Evolutionary conservation across 2,113 vertebrate genomes (phyloP).

Genomic region (Eolophus roseicapilla): DNA sequence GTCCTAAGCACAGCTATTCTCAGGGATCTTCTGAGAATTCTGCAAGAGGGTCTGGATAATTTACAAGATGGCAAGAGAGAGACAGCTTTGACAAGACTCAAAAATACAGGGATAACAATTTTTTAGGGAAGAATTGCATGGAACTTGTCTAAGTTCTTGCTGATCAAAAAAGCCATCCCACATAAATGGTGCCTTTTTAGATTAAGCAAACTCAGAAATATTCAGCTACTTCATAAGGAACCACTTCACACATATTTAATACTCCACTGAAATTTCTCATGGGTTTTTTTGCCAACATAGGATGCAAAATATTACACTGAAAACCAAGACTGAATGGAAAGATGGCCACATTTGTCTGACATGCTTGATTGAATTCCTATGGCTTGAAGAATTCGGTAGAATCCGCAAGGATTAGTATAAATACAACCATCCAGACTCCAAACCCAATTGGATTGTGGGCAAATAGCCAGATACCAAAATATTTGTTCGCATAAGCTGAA

Average conservation of each 20-base stretch:
- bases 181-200: neutral
- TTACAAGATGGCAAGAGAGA: neutral
- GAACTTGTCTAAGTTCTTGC: neutral
- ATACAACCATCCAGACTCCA: neutral
- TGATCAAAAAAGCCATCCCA: neutral
- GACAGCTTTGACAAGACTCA: neutral
- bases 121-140: neutral
- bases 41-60: neutral
- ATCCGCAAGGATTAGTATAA: neutral
- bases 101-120: neutral
- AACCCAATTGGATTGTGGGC: neutral
- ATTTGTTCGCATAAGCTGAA: neutral
- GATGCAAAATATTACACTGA: neutral
- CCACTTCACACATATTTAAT: neutral
- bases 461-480: neutral
- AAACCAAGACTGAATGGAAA: neutral
- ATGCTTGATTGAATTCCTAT: neutral
- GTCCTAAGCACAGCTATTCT: neutral
- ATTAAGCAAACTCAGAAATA: neutral
- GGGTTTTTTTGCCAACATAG: neutral
- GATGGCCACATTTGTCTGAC: neutral
- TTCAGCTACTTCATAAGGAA: neutral
- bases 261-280: neutral
- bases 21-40: neutral
- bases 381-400: neutral